Base-by-base conservation (phyloP, 1,140 invertebrate genomes). In the Procambarus virginalis region DNA sequence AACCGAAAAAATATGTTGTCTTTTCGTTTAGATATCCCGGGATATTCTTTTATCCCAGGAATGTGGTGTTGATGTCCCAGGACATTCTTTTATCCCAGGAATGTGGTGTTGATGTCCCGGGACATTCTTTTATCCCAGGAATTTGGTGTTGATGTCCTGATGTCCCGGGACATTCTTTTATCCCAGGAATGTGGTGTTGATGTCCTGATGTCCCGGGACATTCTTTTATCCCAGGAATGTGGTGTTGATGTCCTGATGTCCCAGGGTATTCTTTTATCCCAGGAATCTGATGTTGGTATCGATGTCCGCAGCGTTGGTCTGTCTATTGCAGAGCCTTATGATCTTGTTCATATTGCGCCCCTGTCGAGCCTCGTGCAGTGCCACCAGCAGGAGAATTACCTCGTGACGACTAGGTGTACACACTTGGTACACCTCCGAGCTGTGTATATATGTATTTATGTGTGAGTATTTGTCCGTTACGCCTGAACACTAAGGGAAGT, bases 241-340 rank as follows among this genome's bases (percentile, higher is more conserved):
- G 14, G 84, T 89, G 73, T 89, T 89, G 12, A 5, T 55, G 12
- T 12, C 51, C 51, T 8, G 51, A 55, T 0, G 51, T 55, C 17
- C n/a, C 0, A 22, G 58, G 48, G 17, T 14, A n/a, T 2, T 12
- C 45, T 34, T 9, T 76, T 76, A 89, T 1, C 87, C 87, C 5
- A 89, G 49, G 81, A 89, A 89, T 9, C 87, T 20, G 14, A 89
- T 89, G 73, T 89, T 89, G n/a, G 80, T 84, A 45, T 89, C 80
- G 68, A 89, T 46, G 10, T 51, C 80, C 6, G 80, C 87, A 2
- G 87, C 64, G 45, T 51, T 73, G 8, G 87, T 58, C 12, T 77
- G 70, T 20, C 46, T 83, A 80, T 89, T 82, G 51, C 87, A 89
- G 46, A 89, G 87, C 4, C 77, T n/a, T 8, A 89, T 68, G 8